Evolutionary conservation across 2,888 invertebrate genomes (phyloP).

Genomic region (Netelia melanura): DNA sequence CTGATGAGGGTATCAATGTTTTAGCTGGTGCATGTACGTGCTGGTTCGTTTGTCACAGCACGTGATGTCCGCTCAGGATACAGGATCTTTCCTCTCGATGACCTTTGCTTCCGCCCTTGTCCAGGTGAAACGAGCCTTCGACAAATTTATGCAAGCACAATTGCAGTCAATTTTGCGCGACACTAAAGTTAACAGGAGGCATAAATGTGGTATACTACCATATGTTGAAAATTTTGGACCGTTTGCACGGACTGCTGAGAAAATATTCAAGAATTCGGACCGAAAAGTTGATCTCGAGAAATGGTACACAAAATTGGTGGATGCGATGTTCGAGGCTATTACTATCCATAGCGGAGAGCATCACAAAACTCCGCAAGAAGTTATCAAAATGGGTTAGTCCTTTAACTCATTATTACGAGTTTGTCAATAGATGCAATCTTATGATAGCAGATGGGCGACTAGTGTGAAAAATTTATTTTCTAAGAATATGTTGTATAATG

Average conservation of each 20-base stretch:
- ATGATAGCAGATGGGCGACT: neutral
- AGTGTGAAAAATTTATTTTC: no score
- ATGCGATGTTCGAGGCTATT: constrained; percentile 94
- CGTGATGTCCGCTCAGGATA: constrained; percentile 95
- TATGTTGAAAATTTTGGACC: constrained; percentile 96
- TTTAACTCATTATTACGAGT: neutral
- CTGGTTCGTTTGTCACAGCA: constrained; percentile 96
- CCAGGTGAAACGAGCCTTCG: constrained; percentile 95
- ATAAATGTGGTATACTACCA: constrained; percentile 95
- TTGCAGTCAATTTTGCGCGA: constrained; percentile 92
- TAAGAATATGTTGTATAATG: neutral
- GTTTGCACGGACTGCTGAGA: constrained; percentile 94
- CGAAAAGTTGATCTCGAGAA: constrained; percentile 96
- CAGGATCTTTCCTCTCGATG: constrained; percentile 94
- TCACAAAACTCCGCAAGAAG: constrained; percentile 96
- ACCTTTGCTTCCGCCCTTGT: constrained; percentile 94
- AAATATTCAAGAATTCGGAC: constrained; percentile 94
- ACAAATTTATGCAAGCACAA: constrained; percentile 95
- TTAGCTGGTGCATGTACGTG: constrained; percentile 96
- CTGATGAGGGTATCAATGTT: constrained; percentile 71
- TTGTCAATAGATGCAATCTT: neutral
- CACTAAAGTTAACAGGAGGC: constrained; percentile 89
- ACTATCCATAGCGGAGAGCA: constrained; percentile 92
- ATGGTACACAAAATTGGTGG: constrained; percentile 94
- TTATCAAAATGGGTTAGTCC: constrained; percentile 92